phyloP scores from a whole-genome alignment of 1,140 invertebrate genomes.

The Drosophila leontia region DNA sequence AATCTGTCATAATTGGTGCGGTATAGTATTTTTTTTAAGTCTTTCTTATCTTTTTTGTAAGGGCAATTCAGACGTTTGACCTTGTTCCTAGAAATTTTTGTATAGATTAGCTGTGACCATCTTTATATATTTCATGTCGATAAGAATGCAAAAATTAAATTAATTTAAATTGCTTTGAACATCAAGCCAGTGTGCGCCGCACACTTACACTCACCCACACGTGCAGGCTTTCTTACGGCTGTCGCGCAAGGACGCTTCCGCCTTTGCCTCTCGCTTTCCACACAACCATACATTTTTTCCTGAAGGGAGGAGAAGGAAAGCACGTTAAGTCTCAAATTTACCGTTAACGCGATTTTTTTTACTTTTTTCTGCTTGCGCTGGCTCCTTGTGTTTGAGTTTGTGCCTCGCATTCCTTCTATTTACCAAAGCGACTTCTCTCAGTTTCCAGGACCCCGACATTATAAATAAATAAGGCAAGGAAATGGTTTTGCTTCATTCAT shows the following conservation, averaged over 20 bases:
- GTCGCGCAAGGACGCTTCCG: constrained; percentile 74
- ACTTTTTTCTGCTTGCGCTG: constrained; percentile 29
- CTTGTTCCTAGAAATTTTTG: constrained; percentile 14
- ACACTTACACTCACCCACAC: constrained; percentile 3
- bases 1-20: constrained; percentile 3
- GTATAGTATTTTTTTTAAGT: background rate
- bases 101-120: constrained; percentile 14
- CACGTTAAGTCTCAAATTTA: constrained; percentile 74
- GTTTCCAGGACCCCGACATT: constrained; percentile 19
- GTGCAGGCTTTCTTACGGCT: constrained; percentile 48
- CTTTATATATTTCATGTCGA: background rate
- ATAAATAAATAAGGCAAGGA: constrained; percentile 51
- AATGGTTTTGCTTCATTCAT: constrained; percentile 64
- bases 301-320: background rate
- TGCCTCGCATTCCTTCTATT: constrained; percentile 67
- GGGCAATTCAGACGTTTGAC: constrained; percentile 2
- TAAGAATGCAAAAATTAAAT: background rate
- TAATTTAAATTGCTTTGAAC: background rate
- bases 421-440: constrained; percentile 51
- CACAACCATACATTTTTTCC: constrained; percentile 1
- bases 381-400: constrained; percentile 63
- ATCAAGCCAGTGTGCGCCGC: background rate
- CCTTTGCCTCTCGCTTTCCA: constrained; percentile 48
- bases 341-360: constrained; percentile 65
- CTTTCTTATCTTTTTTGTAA: constrained; percentile 20